Conservation (phyloP, 2,888 invertebrate genomes). For the Cheiracanthium punctorium region DNA sequence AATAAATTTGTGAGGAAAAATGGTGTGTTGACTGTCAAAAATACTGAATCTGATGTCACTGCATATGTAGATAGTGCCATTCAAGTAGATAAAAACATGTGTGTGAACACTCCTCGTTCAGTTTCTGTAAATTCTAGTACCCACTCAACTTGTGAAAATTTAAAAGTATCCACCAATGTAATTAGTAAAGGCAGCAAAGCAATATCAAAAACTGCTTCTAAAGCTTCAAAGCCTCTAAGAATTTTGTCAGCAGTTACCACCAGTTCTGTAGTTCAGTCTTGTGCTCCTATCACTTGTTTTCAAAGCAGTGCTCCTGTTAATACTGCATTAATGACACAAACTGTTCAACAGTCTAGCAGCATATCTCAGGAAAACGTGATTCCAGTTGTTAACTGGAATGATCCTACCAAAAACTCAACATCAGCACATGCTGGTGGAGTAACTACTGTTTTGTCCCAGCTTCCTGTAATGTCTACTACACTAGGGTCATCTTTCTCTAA, state of each 20-base stretch:
- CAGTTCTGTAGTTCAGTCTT: neutral
- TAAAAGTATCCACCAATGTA: neutral
- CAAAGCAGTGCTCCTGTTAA: constrained; percentile 7
- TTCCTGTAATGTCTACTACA: constrained; percentile 69
- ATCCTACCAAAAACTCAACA: constrained; percentile 19
- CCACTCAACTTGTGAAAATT: neutral
- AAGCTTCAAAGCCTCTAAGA: neutral
- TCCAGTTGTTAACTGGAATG: constrained; percentile 24
- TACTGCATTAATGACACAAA: neutral
- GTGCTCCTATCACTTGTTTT: neutral
- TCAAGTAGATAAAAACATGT: constrained; percentile 13
- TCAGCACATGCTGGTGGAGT: constrained; percentile 47
- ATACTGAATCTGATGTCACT: constrained; percentile 23
- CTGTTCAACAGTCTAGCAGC: neutral
- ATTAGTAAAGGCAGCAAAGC: neutral
- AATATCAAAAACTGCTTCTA: neutral
- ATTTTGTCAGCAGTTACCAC: neutral
- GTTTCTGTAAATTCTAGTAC: constrained; percentile 8
- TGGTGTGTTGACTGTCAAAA: constrained; percentile 53
- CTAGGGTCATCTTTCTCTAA: constrained; percentile 44
- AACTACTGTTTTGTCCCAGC: constrained; percentile 62
- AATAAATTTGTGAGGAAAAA: constrained; percentile 47
- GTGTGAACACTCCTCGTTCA: constrained; percentile 5
- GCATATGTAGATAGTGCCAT: constrained; percentile 29
- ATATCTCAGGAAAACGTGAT: constrained; percentile 39